These are phyloP conservation scores for Drosophila peninsularis DNA, from an alignment of 2,888 invertebrate species.

Conservation along the genomic window DNA sequence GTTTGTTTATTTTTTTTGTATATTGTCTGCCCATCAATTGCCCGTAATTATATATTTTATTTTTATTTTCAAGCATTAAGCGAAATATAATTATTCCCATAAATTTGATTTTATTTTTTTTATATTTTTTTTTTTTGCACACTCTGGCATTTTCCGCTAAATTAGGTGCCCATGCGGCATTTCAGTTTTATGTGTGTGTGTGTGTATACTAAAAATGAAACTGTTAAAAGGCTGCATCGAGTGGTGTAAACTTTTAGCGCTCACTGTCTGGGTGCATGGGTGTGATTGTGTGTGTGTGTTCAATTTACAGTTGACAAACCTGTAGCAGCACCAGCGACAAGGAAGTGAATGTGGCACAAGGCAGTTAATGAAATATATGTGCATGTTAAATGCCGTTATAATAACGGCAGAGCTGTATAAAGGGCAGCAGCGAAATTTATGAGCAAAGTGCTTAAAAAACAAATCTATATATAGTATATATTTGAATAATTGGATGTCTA, in stretches of 20 bases:
- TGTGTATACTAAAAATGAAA: conserved; percentile 16
- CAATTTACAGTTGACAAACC: conserved; percentile 33
- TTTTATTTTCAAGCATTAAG: background rate
- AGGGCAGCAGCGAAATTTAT: conserved; percentile 41
- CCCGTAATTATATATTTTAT: background rate
- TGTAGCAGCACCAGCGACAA: conserved; percentile 36
- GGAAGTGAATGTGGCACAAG: conserved; percentile 64
- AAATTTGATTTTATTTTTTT: conserved; percentile 1
- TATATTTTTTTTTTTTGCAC: conserved; percentile 8
- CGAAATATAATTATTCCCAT: conserved; percentile 9
- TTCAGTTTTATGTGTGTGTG: conserved; percentile 13
- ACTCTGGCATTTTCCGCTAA: conserved; percentile 39
- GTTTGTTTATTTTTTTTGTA: background rate
- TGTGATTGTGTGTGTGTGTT: conserved; percentile 2
- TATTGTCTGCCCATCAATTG: background rate
- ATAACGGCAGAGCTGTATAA: conserved; percentile 23
- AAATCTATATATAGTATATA: conserved; percentile 11
- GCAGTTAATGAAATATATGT: conserved; percentile 25
- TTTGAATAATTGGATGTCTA: conserved; percentile 11
- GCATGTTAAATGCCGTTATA: conserved; percentile 30
- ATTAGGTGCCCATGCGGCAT: conserved; percentile 44
- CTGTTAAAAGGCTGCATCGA: background rate
- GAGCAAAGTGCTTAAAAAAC: conserved; percentile 9
- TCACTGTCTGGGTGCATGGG: conserved; percentile 22
- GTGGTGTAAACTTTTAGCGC: conserved; percentile 19